phyloP scores from a whole-genome alignment of 2,888 invertebrate genomes.

The Aphodius granarius region DNA sequence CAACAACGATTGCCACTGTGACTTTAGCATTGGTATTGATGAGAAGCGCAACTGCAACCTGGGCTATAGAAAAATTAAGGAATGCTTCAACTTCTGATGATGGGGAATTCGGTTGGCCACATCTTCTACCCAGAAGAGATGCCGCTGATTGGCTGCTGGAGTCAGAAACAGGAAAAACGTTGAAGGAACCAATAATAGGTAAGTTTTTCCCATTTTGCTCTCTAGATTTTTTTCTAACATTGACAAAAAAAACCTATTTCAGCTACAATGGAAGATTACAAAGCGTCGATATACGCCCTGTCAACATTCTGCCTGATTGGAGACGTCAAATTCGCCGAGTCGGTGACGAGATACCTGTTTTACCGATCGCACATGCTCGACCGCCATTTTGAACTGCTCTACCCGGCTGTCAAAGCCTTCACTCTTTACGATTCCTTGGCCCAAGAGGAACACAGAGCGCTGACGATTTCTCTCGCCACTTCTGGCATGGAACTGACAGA shows the following conservation, averaged over 20 bases:
- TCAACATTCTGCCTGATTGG: slow-evolving; percentile 63
- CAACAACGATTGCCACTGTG: slow-evolving; percentile 63
- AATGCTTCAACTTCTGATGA: slow-evolving; percentile 68
- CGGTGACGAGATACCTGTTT: slow-evolving; percentile 65
- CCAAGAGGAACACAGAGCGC: slow-evolving; percentile 62
- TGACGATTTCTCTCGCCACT: slow-evolving; percentile 68
- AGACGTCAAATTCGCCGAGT: slow-evolving; percentile 65
- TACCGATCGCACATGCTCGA: slow-evolving; percentile 68
- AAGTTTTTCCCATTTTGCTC: slow-evolving; percentile 35
- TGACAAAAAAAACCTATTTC: slow-evolving; percentile 32
- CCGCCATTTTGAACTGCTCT: slow-evolving; percentile 62
- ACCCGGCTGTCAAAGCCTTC: slow-evolving; percentile 64
- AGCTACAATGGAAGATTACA: slow-evolving; percentile 64
- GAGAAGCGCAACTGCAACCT: slow-evolving; percentile 55
- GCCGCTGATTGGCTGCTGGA: slow-evolving; percentile 68
- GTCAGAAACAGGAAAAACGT: slow-evolving; percentile 58
- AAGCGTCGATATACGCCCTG: slow-evolving; percentile 63
- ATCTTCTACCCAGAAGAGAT: slow-evolving; percentile 58
- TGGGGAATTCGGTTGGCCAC: slow-evolving; percentile 69
- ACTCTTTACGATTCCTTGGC: slow-evolving; percentile 62
- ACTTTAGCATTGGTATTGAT: slow-evolving; percentile 61
- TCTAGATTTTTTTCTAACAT: too few relatives aligned
- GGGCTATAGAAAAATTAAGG: slow-evolving; percentile 60
- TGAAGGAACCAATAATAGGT: slow-evolving; percentile 57
- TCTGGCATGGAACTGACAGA: slow-evolving; percentile 73